phyloP scores from a whole-genome alignment of 2,888 invertebrate genomes.

The Scaptomyza parva region DNA sequence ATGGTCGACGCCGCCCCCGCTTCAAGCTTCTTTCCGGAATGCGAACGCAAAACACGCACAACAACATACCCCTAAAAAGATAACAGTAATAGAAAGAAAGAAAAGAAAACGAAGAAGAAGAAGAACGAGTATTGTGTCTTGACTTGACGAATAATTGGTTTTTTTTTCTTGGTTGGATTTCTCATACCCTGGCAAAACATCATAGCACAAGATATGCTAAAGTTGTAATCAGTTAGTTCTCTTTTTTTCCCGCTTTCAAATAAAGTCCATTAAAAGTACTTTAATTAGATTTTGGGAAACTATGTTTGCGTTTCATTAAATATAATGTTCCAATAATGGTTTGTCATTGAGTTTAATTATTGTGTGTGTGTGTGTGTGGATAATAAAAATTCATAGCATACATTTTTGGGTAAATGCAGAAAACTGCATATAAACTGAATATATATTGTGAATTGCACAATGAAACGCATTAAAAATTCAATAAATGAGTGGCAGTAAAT shows the following conservation, averaged over 20 bases:
- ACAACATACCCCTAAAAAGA: slow-evolving; percentile 3
- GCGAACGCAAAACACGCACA: slow-evolving; percentile 17
- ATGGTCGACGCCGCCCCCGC: slow-evolving; percentile 11
- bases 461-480: slow-evolving; percentile 64
- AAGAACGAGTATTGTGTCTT: slow-evolving; percentile 6
- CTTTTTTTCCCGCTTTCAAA: no score
- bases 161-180: slow-evolving; percentile 16
- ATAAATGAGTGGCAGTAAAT: slow-evolving; percentile 65
- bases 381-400: slow-evolving; percentile 61
- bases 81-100: no score
- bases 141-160: slow-evolving; percentile 18
- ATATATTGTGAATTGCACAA: slow-evolving; percentile 11
- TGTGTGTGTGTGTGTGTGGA: slow-evolving; percentile 36
- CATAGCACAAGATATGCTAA: neutral
- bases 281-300: slow-evolving; percentile 40
- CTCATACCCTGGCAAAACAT: slow-evolving; percentile 3
- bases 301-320: slow-evolving; percentile 19
- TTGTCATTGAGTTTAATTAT: slow-evolving; percentile 38
- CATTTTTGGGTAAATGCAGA: slow-evolving; percentile 34
- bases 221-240: no score
- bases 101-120: neutral
- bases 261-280: slow-evolving; percentile 7
- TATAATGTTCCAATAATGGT: slow-evolving; percentile 35
- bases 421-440: slow-evolving; percentile 15
- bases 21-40: slow-evolving; percentile 37